phyloP scores from a whole-genome alignment of 2,888 invertebrate genomes.

The Neria commutata region DNA sequence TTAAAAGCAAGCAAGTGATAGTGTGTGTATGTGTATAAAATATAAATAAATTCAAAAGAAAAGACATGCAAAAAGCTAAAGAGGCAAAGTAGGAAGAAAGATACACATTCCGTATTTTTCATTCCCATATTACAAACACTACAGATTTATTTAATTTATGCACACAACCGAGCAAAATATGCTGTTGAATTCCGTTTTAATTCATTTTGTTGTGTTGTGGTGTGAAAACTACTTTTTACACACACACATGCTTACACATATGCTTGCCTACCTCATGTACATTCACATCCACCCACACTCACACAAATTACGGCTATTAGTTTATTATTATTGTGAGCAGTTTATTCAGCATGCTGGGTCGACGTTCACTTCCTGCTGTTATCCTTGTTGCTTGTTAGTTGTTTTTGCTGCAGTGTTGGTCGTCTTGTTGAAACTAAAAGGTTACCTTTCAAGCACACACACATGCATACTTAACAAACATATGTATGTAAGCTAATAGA shows the following conservation, averaged over 20 bases:
- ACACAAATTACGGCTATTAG: conserved; percentile 1
- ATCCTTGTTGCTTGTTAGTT: too few species aligned
- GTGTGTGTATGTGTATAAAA: conserved; percentile 19
- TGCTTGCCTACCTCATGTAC: too few species aligned
- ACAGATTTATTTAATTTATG: background rate
- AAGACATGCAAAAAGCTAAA: too few species aligned
- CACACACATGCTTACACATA: background rate
- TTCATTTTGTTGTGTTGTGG: background rate
- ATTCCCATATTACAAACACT: too few species aligned
- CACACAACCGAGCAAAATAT: background rate
- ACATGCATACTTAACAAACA: too few species aligned
- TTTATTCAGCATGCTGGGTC: background rate
- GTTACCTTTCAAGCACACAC: background rate
- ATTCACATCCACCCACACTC: background rate
- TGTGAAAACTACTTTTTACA: background rate
- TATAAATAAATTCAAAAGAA: too few species aligned
- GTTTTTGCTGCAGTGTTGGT: background rate
- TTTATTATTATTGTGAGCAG: background rate
- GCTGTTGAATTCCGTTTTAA: too few species aligned
- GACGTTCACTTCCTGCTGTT: background rate
- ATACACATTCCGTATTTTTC: too few species aligned
- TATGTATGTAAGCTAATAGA: too few species aligned
- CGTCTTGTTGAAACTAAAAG: background rate
- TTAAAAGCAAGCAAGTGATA: background rate
- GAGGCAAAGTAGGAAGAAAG: too few species aligned